Evolutionary conservation across 2,113 vertebrate genomes (phyloP).

Genomic region (Barbus barbus): DNA sequence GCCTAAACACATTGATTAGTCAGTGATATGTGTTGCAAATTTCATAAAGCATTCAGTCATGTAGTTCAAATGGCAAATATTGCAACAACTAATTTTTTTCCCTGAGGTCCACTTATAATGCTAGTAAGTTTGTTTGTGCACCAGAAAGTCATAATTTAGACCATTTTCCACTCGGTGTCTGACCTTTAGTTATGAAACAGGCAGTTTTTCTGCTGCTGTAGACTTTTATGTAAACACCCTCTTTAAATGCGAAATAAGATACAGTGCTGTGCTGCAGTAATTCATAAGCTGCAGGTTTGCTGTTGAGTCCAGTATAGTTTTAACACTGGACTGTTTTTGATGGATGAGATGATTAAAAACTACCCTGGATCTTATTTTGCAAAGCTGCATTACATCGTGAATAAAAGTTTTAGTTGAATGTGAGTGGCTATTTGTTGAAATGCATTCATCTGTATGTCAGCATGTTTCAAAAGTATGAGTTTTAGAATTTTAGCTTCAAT

Average conservation of each 20-base stretch:
- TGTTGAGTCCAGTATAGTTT: background rate
- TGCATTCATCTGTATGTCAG: background rate
- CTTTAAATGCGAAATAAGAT: background rate
- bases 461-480: background rate
- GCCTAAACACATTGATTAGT: background rate
- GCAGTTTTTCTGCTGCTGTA: background rate
- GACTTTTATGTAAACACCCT: slow-evolving; percentile 15
- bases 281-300: background rate
- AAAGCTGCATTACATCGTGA: background rate
- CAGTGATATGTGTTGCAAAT: background rate
- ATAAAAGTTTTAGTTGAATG: background rate
- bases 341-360: background rate
- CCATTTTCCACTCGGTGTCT: background rate
- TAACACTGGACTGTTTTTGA: background rate
- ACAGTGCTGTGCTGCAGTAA: background rate
- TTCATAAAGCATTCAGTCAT: background rate
- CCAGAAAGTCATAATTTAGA: slow-evolving; percentile 8
- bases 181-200: slow-evolving; percentile 10
- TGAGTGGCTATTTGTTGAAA: background rate
- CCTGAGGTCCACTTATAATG: background rate
- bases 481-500: background rate
- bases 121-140: background rate
- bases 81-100: background rate
- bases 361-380: too few species aligned
- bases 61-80: background rate